A percentile compares a stretch with the other conserved stretches of the same genome.
These are phyloP conservation scores for Brotula barbata DNA, from an alignment of 2,797 vertebrate species.

Conservation along the genomic window DNA sequence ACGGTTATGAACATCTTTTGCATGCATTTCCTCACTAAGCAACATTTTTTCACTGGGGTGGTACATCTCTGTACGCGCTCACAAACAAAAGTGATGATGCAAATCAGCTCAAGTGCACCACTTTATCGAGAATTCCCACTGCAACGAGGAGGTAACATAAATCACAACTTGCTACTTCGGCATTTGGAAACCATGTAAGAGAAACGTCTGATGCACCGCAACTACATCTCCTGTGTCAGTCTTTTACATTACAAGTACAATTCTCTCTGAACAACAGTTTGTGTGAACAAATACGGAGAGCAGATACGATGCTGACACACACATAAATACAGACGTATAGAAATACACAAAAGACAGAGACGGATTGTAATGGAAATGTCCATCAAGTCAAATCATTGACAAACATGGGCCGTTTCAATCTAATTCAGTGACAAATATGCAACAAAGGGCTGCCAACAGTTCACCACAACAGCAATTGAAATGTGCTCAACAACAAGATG, in stretches of 20 bases:
- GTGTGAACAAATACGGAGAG: conserved; percentile 47
- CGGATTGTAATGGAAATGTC: conserved; percentile 64
- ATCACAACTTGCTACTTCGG: too few species aligned
- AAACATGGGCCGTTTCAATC: conserved; percentile 53
- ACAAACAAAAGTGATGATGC: conserved; percentile 42
- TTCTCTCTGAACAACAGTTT: conserved; percentile 21
- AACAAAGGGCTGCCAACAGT: conserved; percentile 17
- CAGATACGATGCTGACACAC: conserved; percentile 12
- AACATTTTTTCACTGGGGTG: too few species aligned
- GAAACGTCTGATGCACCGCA: not conserved
- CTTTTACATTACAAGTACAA: conserved; percentile 20
- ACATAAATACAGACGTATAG: conserved; percentile 11
- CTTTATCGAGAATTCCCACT: conserved; percentile 37
- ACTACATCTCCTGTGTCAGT: conserved; percentile 14
- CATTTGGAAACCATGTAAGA: not conserved
- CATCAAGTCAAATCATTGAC: conserved; percentile 57
- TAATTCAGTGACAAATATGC: conserved; percentile 22
- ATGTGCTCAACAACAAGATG: conserved; percentile 14
- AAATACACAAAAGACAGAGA: conserved; percentile 26
- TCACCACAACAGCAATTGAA: conserved; percentile 4
- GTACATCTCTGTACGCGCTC: too few species aligned
- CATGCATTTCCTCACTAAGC: not conserved
- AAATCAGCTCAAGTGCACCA: conserved; percentile 28
- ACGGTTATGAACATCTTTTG: too few species aligned
- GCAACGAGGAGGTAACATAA: conserved; percentile 43